phyloP scores from a whole-genome alignment of 1,140 invertebrate genomes.

The Hylaeus anthracinus region DNA sequence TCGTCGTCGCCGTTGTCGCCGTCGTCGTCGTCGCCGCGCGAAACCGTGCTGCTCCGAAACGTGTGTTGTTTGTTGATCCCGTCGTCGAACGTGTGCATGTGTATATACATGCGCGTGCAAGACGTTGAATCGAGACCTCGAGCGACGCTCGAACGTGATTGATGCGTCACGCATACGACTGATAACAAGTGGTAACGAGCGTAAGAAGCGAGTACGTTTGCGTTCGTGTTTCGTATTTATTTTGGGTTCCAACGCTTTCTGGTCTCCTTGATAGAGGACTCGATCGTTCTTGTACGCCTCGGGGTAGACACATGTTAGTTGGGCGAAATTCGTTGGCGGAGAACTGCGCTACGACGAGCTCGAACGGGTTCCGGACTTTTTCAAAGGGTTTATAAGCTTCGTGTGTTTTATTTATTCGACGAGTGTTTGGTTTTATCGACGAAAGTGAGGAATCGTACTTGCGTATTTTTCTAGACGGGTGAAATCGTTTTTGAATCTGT shows the following conservation, averaged over 20 bases:
- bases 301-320: conserved; percentile 1
- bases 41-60: conserved; percentile 23
- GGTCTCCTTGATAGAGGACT: neutral
- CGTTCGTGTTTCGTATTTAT: neutral
- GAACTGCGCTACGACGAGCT: neutral
- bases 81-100: conserved; percentile 9
- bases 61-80: conserved; percentile 18
- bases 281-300: neutral
- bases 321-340: neutral
- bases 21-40: conserved; percentile 42
- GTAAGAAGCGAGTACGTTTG: conserved; percentile 32
- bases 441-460: too few species aligned
- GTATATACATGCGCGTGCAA: conserved; percentile 9
- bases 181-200: conserved; percentile 44
- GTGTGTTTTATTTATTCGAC: too few species aligned
- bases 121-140: conserved; percentile 27
- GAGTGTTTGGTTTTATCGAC: too few species aligned
- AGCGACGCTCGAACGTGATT: conserved; percentile 36
- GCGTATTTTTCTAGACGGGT: too few species aligned
- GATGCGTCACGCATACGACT: conserved; percentile 36
- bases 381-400: too few species aligned
- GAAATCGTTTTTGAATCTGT: too few species aligned
- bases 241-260: neutral
- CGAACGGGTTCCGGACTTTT: too few species aligned
- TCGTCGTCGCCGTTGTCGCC: conserved; percentile 31